phyloP scores from a whole-genome alignment of 1,140 invertebrate genomes.

The Diorhabda carinulata region DNA sequence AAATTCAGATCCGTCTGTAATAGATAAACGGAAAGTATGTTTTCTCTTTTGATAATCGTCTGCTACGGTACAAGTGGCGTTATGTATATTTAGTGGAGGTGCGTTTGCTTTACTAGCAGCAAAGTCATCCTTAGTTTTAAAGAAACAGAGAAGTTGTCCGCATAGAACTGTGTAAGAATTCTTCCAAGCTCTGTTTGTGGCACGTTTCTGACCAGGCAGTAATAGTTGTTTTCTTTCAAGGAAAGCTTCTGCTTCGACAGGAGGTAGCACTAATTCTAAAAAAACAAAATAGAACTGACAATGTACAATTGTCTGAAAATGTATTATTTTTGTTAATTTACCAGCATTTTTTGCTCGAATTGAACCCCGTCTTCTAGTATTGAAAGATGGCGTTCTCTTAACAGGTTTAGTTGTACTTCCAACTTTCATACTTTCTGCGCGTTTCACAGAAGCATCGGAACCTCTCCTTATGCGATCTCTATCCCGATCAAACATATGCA shows the following conservation, averaged over 20 bases:
- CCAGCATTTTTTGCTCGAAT: slow-evolving; percentile 35
- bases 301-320: not conserved
- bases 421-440: slow-evolving; percentile 87
- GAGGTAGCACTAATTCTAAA: slow-evolving; percentile 67
- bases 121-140: slow-evolving; percentile 93
- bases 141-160: slow-evolving; percentile 96
- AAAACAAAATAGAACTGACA: not conserved
- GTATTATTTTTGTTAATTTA: slow-evolving; percentile 6
- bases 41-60: slow-evolving; percentile 94
- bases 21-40: slow-evolving; percentile 83
- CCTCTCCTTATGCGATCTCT: slow-evolving; percentile 56
- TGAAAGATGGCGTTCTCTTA: slow-evolving; percentile 92
- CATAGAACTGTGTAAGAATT: slow-evolving; percentile 92
- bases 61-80: slow-evolving; percentile 78
- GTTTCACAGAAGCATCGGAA: slow-evolving; percentile 65
- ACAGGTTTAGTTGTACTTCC: slow-evolving; percentile 63
- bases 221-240: slow-evolving; percentile 94
- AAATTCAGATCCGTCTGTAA: slow-evolving; percentile 90
- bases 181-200: slow-evolving; percentile 93
- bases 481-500: slow-evolving; percentile 69
- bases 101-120: slow-evolving; percentile 79
- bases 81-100: slow-evolving; percentile 85
- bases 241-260: slow-evolving; percentile 86
- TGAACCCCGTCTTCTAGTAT: slow-evolving; percentile 65
- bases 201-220: slow-evolving; percentile 88